phyloP scores from a whole-genome alignment of 2,797 vertebrate genomes.

The Pagetopsis macropterus region DNA sequence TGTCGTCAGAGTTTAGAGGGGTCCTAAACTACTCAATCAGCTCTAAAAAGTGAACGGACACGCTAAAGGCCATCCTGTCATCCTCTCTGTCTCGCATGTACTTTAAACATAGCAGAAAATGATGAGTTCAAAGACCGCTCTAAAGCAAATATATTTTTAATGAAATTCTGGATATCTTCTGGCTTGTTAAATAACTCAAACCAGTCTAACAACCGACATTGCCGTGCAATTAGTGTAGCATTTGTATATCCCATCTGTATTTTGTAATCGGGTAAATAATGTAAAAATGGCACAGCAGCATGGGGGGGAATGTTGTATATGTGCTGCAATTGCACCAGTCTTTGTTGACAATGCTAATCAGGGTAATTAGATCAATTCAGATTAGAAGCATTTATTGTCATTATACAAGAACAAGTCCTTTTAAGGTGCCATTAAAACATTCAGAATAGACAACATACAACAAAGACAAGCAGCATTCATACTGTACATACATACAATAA shows the following conservation, averaged over 20 bases:
- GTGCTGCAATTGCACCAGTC: neutral
- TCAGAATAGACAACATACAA: no score
- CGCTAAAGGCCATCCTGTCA: slow-evolving; percentile 22
- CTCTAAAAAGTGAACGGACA: slow-evolving; percentile 27
- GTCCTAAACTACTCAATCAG: slow-evolving; percentile 37
- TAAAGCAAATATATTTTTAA: slow-evolving; percentile 6
- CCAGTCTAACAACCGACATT: neutral
- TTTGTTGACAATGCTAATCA: neutral
- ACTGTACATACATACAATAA: no score
- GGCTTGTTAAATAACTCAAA: neutral
- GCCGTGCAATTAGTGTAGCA: neutral
- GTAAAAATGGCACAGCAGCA: neutral
- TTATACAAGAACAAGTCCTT: no score
- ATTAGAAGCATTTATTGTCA: no score
- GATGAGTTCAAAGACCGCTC: slow-evolving; percentile 6
- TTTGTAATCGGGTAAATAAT: neutral
- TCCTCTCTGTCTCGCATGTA: neutral
- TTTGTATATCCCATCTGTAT: neutral
- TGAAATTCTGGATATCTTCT: neutral
- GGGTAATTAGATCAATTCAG: neutral
- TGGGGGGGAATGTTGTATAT: neutral
- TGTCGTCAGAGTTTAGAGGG: slow-evolving; percentile 43
- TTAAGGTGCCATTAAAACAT: no score
- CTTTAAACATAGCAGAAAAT: slow-evolving; percentile 8
- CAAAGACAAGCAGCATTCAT: no score